A percentile compares a stretch with the other conserved stretches of the same genome.
phyloP scores from a whole-genome alignment of 2,888 invertebrate genomes.

The Blomia tropicalis region DNA sequence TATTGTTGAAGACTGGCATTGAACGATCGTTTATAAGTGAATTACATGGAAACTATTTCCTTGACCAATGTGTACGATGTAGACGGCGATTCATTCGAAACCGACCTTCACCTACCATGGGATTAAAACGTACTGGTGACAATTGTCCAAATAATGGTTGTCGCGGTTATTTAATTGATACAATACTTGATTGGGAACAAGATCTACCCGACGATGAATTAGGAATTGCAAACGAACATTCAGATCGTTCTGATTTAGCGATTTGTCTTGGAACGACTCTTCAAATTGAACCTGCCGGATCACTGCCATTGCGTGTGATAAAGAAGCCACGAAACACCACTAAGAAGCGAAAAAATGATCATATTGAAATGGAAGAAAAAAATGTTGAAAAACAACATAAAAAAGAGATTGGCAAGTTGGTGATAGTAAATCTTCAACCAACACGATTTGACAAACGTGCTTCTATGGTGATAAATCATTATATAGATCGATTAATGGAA shows the following conservation, averaged over 20 bases:
- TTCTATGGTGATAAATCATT: slow-evolving; percentile 67
- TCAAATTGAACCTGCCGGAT: slow-evolving; percentile 92
- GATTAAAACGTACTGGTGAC: slow-evolving; percentile 51
- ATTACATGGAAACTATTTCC: slow-evolving; percentile 94
- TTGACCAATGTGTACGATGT: slow-evolving; percentile 80
- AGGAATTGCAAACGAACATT: slow-evolving; percentile 64
- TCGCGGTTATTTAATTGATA: slow-evolving; percentile 69
- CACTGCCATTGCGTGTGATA: slow-evolving; percentile 60
- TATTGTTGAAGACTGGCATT: slow-evolving; percentile 80
- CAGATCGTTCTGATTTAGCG: slow-evolving; percentile 78
- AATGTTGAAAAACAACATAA: background rate
- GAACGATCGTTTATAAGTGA: slow-evolving; percentile 64
- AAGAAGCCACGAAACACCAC: background rate
- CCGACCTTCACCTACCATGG: slow-evolving; percentile 56
- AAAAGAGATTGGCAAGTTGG: slow-evolving; percentile 61
- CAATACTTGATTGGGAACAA: slow-evolving; percentile 93
- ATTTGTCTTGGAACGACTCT: slow-evolving; percentile 91
- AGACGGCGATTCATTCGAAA: slow-evolving; percentile 57
- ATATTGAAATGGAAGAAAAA: background rate
- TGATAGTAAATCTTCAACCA: slow-evolving; percentile 89
- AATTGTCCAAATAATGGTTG: slow-evolving; percentile 59
- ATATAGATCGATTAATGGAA: slow-evolving; percentile 65
- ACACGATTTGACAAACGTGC: slow-evolving; percentile 94
- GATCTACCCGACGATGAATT: slow-evolving; percentile 72
- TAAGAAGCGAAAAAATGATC: background rate